A percentile compares a stretch with the other conserved stretches of the same genome.
phyloP scores from a whole-genome alignment of 2,113 vertebrate genomes.

The Acinonyx jubatus region DNA sequence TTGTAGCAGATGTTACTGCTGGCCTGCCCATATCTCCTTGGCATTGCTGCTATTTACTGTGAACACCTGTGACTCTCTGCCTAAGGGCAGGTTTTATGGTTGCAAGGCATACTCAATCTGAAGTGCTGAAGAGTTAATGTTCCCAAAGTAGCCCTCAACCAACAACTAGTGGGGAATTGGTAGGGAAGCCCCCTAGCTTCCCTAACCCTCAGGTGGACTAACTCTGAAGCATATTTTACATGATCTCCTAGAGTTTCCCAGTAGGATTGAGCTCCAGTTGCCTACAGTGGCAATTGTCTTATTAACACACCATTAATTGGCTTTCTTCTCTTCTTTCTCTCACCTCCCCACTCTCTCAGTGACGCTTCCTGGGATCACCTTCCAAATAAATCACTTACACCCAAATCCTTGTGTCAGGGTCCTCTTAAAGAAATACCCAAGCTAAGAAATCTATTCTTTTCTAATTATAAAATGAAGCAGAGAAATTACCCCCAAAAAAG shows the following conservation, averaged over 20 bases:
- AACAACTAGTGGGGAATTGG: neutral
- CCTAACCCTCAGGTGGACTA: neutral
- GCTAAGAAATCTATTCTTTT: neutral
- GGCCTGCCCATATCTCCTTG: neutral
- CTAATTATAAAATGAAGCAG: slow-evolving; percentile 13
- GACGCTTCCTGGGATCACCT: neutral
- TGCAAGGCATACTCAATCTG: neutral
- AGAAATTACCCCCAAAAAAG: neutral
- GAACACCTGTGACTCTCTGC: neutral
- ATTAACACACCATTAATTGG: neutral
- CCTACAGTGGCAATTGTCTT: neutral
- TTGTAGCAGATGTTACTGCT: neutral
- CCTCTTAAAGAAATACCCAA: neutral
- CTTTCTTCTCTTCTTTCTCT: slow-evolving; percentile 37
- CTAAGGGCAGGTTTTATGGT: neutral
- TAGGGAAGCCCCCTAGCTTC: neutral
- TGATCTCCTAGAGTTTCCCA: neutral
- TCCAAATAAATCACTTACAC: neutral
- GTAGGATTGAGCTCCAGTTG: neutral
- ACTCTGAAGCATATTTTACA: neutral
- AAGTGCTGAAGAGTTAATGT: neutral
- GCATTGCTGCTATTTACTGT: neutral
- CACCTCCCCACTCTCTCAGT: neutral
- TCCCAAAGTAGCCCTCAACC: neutral
- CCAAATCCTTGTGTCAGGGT: slow-evolving; percentile 20